Conservation (phyloP, 2,797 vertebrate genomes). For the Xenops minutus region DNA sequence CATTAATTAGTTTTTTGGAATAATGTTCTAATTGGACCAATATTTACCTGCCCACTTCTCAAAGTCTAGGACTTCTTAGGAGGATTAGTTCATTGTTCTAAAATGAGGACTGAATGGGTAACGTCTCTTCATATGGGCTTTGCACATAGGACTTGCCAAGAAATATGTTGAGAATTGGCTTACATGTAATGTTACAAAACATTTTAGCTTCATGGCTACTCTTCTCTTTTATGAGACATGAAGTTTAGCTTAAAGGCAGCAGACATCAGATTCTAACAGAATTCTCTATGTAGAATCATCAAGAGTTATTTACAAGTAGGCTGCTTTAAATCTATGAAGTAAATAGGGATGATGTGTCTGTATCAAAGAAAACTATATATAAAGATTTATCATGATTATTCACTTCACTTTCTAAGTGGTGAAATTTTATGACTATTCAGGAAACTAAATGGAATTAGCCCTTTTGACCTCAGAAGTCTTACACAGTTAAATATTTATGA, state of each 20-base stretch:
- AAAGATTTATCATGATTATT: conserved; percentile 16
- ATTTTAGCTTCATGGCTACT: not conserved
- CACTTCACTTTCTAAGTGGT: conserved; percentile 26
- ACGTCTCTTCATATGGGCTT: not conserved
- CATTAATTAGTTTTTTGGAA: not conserved
- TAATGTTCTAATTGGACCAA: not conserved
- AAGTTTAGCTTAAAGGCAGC: not conserved
- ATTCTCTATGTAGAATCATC: not conserved
- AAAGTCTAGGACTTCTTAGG: not conserved
- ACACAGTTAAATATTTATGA: conserved; percentile 67
- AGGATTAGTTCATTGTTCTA: not conserved
- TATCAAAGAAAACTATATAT: not conserved
- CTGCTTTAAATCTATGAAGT: not conserved
- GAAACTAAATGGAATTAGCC: conserved; percentile 51
- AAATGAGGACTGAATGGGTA: not conserved
- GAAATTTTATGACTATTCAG: conserved; percentile 19
- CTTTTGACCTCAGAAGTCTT: conserved; percentile 59
- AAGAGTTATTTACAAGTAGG: not conserved
- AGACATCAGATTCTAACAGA: not conserved
- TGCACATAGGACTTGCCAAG: not conserved
- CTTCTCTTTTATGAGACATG: not conserved
- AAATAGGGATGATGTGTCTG: not conserved
- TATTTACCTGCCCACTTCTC: not conserved
- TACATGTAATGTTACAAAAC: not conserved
- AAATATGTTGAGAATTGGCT: not conserved